Conservation (phyloP, 2,113 vertebrate genomes). For the Melanostigma gelatinosum region DNA sequence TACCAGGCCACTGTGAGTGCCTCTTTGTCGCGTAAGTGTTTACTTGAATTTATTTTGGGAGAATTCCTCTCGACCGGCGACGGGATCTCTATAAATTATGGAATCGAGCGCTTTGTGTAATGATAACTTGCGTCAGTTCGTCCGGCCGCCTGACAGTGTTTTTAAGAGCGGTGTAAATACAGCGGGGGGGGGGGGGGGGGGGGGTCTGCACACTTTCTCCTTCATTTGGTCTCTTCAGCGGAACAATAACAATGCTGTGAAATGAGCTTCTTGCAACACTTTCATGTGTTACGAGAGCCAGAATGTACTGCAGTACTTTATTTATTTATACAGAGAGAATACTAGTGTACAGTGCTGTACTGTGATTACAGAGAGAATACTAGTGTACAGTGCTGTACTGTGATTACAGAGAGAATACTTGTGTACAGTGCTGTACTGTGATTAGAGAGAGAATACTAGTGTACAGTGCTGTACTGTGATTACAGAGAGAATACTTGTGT, state of each 20-base stretch:
- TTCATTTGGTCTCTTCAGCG: conserved; percentile 47
- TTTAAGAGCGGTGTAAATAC: conserved; percentile 76
- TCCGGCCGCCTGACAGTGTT: conserved; percentile 82
- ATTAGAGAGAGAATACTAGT: no score
- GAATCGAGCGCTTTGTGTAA: conserved; percentile 91
- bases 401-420: no score
- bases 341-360: no score
- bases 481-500: not conserved
- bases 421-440: no score
- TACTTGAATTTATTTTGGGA: conserved; percentile 98
- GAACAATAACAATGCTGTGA: conserved; percentile 59
- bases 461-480: not conserved
- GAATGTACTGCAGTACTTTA: not conserved
- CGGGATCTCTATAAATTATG: conserved; percentile 95
- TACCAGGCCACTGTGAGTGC: conserved; percentile 92
- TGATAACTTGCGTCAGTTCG: conserved; percentile 91
- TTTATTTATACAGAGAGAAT: no score
- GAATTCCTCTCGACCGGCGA: conserved; percentile 92
- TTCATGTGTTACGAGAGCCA: not conserved
- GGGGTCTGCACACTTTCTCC: conserved; percentile 54
- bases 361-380: no score
- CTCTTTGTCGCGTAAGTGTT: conserved; percentile 96
- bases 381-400: no score
- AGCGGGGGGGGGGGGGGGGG: conserved; percentile 56
- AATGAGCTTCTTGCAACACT: conserved; percentile 22